phyloP scores from a whole-genome alignment of 1,140 invertebrate species.

The Drosophila truncata region DNA sequence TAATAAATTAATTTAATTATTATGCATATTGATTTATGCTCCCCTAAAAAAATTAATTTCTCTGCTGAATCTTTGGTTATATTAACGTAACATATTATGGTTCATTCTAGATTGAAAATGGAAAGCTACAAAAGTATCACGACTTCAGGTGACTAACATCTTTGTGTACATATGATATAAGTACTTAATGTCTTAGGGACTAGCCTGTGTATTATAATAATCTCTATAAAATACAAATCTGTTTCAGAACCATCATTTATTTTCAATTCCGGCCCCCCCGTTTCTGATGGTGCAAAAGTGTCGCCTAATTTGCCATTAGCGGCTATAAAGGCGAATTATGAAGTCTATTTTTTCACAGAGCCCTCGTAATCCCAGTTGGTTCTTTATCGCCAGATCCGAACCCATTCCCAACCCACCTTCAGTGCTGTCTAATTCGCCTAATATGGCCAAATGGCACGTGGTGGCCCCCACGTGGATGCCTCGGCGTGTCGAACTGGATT shows the following conservation, averaged over 20 bases:
- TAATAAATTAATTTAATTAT: too few species aligned
- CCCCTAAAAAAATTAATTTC: too few species aligned
- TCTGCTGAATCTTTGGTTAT: too few species aligned
- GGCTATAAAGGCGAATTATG: constrained; percentile 78
- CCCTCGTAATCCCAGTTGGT: constrained; percentile 13
- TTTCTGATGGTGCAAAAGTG: constrained; percentile 43
- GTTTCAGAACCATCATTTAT: not conserved
- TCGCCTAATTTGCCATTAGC: constrained; percentile 81
- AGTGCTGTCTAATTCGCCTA: constrained; percentile 70
- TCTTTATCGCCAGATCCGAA: constrained; percentile 8
- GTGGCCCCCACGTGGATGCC: constrained; percentile 14
- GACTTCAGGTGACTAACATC: not conserved
- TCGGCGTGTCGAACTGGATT: constrained; percentile 67
- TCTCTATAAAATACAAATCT: not conserved
- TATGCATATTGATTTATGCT: too few species aligned
- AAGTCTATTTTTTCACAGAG: constrained; percentile 31
- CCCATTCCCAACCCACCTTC: not conserved
- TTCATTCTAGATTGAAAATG: too few species aligned
- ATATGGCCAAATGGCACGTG: constrained; percentile 80
- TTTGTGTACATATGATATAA: not conserved
- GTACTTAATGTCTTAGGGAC: not conserved
- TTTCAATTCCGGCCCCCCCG: constrained; percentile 53
- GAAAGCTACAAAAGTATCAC: not conserved
- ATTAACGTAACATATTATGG: too few species aligned
- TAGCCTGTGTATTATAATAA: not conserved